These are phyloP conservation scores for Psix sp. DNA, from an alignment of 1,140 invertebrate genomes.

Conservation along the genomic window DNA sequence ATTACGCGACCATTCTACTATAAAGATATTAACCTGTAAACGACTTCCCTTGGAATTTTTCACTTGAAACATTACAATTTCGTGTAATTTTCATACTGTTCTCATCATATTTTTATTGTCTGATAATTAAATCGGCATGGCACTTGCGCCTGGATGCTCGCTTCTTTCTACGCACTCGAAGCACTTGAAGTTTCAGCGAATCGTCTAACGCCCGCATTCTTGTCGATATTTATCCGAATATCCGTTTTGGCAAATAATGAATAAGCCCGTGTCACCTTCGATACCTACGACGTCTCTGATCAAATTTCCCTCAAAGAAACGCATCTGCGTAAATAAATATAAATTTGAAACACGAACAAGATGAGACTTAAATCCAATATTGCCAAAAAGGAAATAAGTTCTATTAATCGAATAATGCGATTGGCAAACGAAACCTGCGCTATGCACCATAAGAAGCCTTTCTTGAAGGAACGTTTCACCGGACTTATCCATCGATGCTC, in stretches of 20 bases:
- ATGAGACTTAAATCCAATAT: conserved; percentile 43
- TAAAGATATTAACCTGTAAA: conserved; percentile 55
- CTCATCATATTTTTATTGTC: conserved; percentile 8
- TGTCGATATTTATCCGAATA: background rate
- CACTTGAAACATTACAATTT: conserved; percentile 31
- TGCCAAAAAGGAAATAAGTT: conserved; percentile 47
- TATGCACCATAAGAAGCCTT: conserved; percentile 58
- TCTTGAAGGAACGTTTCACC: conserved; percentile 51
- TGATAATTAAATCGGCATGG: conserved; percentile 6
- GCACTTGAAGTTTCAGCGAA: background rate
- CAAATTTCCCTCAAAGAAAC: conserved; percentile 29
- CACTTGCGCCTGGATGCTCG: too few species aligned
- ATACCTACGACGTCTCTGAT: conserved; percentile 14
- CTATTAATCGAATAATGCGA: conserved; percentile 52
- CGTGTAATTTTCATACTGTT: conserved; percentile 36
- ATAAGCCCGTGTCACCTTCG: conserved; percentile 9
- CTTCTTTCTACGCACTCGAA: too few species aligned
- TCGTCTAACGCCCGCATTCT: background rate
- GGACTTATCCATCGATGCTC: conserved; percentile 58
- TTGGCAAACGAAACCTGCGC: conserved; percentile 51
- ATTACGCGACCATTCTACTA: conserved; percentile 68
- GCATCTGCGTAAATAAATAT: conserved; percentile 16
- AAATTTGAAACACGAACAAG: conserved; percentile 39
- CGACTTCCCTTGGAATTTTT: conserved; percentile 41
- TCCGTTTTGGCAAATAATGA: conserved; percentile 5